Evolutionary conservation across 1,140 invertebrate species (phyloP), one percentile per base, ranked within the genome.

Genomic region (Holcopasites calliopsidis): DNA sequence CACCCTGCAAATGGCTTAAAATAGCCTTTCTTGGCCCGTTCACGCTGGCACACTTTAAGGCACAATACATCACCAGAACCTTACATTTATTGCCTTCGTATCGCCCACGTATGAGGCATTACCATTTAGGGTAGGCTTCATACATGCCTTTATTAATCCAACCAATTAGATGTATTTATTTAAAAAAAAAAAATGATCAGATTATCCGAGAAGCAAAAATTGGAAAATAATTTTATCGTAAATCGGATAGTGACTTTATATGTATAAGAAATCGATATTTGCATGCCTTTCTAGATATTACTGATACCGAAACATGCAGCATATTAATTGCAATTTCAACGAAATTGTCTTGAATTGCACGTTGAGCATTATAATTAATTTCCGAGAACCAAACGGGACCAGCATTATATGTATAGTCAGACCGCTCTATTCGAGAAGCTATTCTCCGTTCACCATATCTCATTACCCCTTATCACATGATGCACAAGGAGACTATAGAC

Each of bases 341-440:
- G 38, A 44, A 26, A 47, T 33, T 33, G 23, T 28, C 21, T 10
- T 11, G 11, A 7, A 13, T 11, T 13, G 50, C 10, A 31, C 38
- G 61, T 23, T 57, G 31, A 38, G 26, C 52, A 74, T 66, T 44
- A 31, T 44, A 66, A 74, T 74, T 65, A 74, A 74, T 66, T 74
- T 74, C 50, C 57, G n/a, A 13, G 11, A 64, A 21, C 16, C 38
- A 38, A 66, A 74, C 50, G 62, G 38, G 44, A 47, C 31, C 31
- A 35, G 18, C 21, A 57, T 75, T 72, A 49, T 60, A 31, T 60
- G 60, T 65, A n/a, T n/a, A n/a, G n/a, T 44, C 35, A 33, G 58
- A 57, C 74, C 50, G 23, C 47, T 64, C 79, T 80, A 81, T 81
- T 68, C 73, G 49, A 80, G 71, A 66, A 55, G 16, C 50, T 47